Percentiles rank a stretch among this genome's conserved stretches.
These are phyloP conservation scores for Nycteola revayana DNA, from an alignment of 2,888 invertebrate species.

Conservation along the genomic window DNA sequence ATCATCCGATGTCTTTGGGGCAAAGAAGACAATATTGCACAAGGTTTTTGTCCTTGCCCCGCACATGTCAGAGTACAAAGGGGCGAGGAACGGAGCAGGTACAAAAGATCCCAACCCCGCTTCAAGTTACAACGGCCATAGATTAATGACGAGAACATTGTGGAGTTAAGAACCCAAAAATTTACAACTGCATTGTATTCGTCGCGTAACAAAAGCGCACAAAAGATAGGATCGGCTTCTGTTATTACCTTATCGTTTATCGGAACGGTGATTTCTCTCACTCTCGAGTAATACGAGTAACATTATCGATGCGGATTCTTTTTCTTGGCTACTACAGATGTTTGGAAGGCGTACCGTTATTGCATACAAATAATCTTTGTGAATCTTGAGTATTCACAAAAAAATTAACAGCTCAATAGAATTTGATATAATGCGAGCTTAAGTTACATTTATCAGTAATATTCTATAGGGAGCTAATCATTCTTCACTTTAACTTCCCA, in stretches of 20 bases:
- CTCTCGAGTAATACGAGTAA: conserved; percentile 70
- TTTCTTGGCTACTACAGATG: conserved; percentile 57
- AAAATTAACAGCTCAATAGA: conserved; percentile 24
- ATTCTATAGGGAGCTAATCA: conserved; percentile 35
- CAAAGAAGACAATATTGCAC: conserved; percentile 65
- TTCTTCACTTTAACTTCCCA: conserved; percentile 36
- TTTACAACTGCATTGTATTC: conserved; percentile 79
- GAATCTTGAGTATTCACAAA: conserved; percentile 41
- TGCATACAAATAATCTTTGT: conserved; percentile 55
- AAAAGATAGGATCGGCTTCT: conserved; percentile 77
- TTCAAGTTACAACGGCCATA: conserved; percentile 77
- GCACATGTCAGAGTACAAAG: conserved; percentile 77
- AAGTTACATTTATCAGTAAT: conserved; percentile 30
- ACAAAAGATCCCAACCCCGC: conserved; percentile 70
- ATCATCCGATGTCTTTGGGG: conserved; percentile 60
- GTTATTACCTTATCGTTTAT: conserved; percentile 79
- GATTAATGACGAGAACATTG: conserved; percentile 79
- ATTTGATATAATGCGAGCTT: conserved; percentile 19
- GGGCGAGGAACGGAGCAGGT: conserved; percentile 68
- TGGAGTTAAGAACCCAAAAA: conserved; percentile 80
- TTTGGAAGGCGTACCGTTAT: conserved; percentile 73
- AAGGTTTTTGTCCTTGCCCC: conserved; percentile 72
- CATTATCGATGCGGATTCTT: conserved; percentile 60
- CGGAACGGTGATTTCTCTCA: conserved; percentile 71
- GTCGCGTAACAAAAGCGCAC: conserved; percentile 64